Base-by-base conservation (phyloP, 2,113 vertebrate genomes). In the Sylvia atricapilla region DNA sequence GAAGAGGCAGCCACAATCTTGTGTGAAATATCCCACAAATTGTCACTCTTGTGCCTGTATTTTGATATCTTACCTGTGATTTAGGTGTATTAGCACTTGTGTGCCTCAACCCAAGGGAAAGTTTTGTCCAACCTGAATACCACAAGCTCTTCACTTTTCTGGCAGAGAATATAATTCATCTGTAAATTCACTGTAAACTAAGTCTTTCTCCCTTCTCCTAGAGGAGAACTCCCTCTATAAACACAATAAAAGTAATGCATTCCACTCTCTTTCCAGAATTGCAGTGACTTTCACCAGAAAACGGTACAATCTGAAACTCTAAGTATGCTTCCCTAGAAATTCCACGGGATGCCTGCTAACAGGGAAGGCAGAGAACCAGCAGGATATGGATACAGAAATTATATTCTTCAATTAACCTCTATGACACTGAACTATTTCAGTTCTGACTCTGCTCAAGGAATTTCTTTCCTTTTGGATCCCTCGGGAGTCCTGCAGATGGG, bases 241-340 rank as follows among this genome's bases (percentile, higher is more conserved):
- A 80, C 21, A 20, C 6, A 27, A 28, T 11, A 25, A n/a, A 70
- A 14, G 27, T 33, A 27, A 79, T 0, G 0, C 15, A 37, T 30
- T 74, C 55, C 5, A 8, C 11, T 39, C 22, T 64, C 43, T 27
- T 59, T 21, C 50, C 37, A 80, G 24, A 92, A 60, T 0, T 33
- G 24, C 21, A 30, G 10, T 3, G 16, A 50, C 70, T 83, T 64
- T 6, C 53, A 68, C 13, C 18, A 56, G 43, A 68, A 52, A 44
- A 9, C 1, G 2, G 50, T 13, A 41, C 11, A 10, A 18, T 41
- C n/a, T 66, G 8, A 27, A 76, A 52, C 23, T 37, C 0, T 22
- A 31, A 31, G 15, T 21, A 9, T 21, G 15, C 20, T 86, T 63
- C n/a, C 74, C 67, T 33, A 33, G 39, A 18, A 84, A 35, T 64